A percentile compares a stretch with the other conserved stretches of the same genome.
phyloP scores from a whole-genome alignment of 2,797 vertebrate species.

The Limnodromus scolopaceus region DNA sequence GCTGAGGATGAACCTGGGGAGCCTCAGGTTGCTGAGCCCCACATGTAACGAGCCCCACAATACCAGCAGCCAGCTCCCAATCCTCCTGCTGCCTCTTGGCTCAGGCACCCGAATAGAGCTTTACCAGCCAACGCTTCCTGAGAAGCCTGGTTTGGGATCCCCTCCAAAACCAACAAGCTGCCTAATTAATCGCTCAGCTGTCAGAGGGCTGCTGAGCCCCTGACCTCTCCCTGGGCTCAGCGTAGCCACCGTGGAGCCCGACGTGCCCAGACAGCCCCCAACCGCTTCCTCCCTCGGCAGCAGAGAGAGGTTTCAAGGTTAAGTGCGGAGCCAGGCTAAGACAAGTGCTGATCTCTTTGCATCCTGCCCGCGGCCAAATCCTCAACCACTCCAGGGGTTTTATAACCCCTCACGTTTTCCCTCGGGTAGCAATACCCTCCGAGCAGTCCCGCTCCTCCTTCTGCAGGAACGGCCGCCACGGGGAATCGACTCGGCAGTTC shows the following conservation, averaged over 20 bases:
- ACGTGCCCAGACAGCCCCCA: neutral
- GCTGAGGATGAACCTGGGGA: neutral
- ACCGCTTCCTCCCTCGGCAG: neutral
- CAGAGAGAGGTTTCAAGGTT: neutral
- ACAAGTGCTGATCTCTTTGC: accelerated
- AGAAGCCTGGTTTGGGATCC: neutral
- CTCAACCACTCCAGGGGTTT: neutral
- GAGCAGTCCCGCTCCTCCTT: neutral
- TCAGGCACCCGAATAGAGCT: accelerated
- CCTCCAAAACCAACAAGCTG: neutral
- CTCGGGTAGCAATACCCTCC: accelerated
- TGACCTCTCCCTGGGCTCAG: neutral
- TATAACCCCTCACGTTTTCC: neutral
- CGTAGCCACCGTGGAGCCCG: neutral
- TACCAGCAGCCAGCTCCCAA: neutral
- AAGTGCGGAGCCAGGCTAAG: accelerated
- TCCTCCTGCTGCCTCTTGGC: neutral
- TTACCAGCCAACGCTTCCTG: neutral
- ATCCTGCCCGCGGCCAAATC: neutral
- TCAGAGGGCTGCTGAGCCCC: neutral
- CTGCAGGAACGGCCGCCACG: accelerated
- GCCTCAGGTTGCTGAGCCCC: neutral
- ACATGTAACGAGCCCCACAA: accelerated
- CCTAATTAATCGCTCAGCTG: neutral
- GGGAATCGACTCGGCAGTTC: neutral